phyloP scores from a whole-genome alignment of 92 coral and sea anemone genomes.

The Parazoanthus atlanticus region DNA sequence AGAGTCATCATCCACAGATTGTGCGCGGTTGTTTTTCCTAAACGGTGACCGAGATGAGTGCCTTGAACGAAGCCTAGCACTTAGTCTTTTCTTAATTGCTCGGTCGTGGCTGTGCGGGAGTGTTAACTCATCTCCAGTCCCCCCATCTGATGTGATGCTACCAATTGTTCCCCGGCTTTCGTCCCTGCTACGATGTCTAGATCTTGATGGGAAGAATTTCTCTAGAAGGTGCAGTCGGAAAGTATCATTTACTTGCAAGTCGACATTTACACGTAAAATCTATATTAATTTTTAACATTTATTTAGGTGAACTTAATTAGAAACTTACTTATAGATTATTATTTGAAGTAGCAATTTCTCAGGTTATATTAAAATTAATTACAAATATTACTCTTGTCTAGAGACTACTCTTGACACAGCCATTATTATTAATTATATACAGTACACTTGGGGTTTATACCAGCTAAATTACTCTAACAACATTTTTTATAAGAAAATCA shows the following conservation, averaged over 20 bases:
- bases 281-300: too few species aligned
- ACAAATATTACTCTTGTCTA: not conserved
- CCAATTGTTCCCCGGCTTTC: slow-evolving; percentile 42
- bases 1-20: slow-evolving; percentile 36
- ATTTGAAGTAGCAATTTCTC: not conserved
- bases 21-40: slow-evolving; percentile 11
- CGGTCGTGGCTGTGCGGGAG: slow-evolving; percentile 68
- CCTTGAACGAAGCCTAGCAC: slow-evolving; percentile 31
- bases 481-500: not conserved
- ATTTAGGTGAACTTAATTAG: too few species aligned
- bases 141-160: slow-evolving; percentile 82
- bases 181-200: slow-evolving; percentile 40
- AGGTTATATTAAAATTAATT: not conserved
- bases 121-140: slow-evolving; percentile 87
- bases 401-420: too few species aligned
- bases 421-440: not conserved
- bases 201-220: slow-evolving; percentile 27
- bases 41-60: slow-evolving; percentile 39
- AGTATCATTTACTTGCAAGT: not conserved
- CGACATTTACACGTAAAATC: not conserved
- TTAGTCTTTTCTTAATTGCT: slow-evolving; percentile 27
- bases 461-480: not conserved
- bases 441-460: not conserved
- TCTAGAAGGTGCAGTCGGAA: slow-evolving; percentile 36
- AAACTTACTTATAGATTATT: not conserved